Conservation (phyloP, 2,113 vertebrate species). For the Python bivittatus region DNA sequence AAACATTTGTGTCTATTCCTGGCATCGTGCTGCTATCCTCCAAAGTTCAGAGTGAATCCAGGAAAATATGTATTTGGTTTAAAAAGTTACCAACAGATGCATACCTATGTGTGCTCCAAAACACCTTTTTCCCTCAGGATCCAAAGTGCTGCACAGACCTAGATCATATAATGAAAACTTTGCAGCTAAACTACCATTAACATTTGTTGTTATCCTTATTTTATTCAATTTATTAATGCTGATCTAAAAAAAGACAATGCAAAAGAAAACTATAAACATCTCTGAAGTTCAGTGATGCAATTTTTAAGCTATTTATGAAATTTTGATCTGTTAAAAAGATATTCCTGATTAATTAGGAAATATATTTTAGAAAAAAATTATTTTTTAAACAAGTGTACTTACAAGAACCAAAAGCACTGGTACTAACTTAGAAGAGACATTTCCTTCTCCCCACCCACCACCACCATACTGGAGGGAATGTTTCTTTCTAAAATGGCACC, state of each 20-base stretch:
- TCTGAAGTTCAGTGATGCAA: background rate
- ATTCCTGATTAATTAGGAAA: background rate
- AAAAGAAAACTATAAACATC: background rate
- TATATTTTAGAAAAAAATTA: background rate
- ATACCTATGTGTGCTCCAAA: background rate
- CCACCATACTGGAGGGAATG: background rate
- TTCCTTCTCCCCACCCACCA: background rate
- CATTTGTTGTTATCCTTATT: background rate
- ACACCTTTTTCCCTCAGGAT: background rate
- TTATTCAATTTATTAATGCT: background rate
- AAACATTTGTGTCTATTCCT: background rate
- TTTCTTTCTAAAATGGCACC: background rate
- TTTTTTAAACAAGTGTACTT: background rate
- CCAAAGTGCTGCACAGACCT: background rate
- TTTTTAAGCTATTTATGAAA: slow-evolving; percentile 1
- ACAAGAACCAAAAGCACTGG: background rate
- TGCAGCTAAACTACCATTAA: background rate
- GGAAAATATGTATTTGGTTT: background rate
- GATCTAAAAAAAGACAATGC: background rate
- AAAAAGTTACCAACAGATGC: background rate
- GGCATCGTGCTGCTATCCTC: background rate
- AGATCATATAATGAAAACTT: background rate
- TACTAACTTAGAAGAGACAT: background rate
- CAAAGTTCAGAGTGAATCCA: background rate
- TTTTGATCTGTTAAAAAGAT: background rate